These are phyloP conservation scores for Cryptotermes secundus DNA, from an alignment of 1,140 invertebrate species.

Conservation along the genomic window DNA sequence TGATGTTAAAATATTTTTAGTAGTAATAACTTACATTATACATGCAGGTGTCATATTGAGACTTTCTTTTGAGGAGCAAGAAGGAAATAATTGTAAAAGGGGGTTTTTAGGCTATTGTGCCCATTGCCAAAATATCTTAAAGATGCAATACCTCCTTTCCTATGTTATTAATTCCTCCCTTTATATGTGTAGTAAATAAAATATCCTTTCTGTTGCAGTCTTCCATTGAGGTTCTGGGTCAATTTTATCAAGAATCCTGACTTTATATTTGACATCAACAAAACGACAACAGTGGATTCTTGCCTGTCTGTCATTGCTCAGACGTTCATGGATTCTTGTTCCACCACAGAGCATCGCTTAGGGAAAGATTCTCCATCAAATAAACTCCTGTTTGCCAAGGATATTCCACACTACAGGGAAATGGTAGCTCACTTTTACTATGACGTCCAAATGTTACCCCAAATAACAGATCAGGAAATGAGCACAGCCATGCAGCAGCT, in stretches of 20 bases:
- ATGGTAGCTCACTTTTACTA: slow-evolving; percentile 86
- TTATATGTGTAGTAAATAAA: neutral
- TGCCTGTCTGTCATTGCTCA: slow-evolving; percentile 93
- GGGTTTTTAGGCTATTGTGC: neutral
- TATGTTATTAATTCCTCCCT: neutral
- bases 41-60: neutral
- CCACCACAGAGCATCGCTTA: slow-evolving; percentile 81
- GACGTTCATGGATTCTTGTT: slow-evolving; percentile 95
- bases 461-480: slow-evolving; percentile 90
- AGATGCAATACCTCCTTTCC: neutral
- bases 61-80: too few species aligned
- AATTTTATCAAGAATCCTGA: slow-evolving; percentile 97
- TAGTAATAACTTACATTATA: too few species aligned
- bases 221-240: slow-evolving; percentile 93
- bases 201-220: slow-evolving; percentile 55
- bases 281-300: slow-evolving; percentile 87
- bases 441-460: slow-evolving; percentile 78
- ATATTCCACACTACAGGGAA: slow-evolving; percentile 85
- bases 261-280: slow-evolving; percentile 95
- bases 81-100: too few species aligned
- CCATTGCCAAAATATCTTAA: neutral
- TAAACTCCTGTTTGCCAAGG: slow-evolving; percentile 92
- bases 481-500: slow-evolving; percentile 89
- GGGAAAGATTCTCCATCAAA: slow-evolving; percentile 95
- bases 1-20: too few species aligned